Evolutionary conservation across 2,113 vertebrate species (phyloP), one percentile per base, ranked within the genome.

Genomic region (Albula glossodonta): DNA sequence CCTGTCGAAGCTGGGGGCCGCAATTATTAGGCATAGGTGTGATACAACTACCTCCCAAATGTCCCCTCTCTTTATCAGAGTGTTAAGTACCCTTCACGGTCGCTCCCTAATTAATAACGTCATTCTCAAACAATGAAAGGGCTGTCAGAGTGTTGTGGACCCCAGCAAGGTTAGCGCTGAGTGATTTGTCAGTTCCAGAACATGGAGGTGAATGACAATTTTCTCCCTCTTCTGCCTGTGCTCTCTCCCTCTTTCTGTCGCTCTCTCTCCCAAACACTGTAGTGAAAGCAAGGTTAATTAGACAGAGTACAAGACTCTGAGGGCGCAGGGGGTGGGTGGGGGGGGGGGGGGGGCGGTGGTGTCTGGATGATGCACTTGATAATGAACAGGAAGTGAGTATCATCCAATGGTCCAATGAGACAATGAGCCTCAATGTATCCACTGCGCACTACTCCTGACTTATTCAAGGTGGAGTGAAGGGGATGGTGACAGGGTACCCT

Each of bases 1-100:
- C 88, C 88, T 93, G 92, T 92, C 87, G 83, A 88, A 92, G 90
- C 56, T 9, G 88, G 90, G 10, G 88, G 87, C 83, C 80, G 81
- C 78, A 80, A 81, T 87, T 86, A 87, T 87, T 87, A 78, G 60
- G 84, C 89, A 91, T 86, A 91, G 91, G 91, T 90, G 90, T 88
- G 86, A 85, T 86, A 87, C 83, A 86, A 87, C 88, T 89, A 92
- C 88, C 90, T 91, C 91, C 91, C 90, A 83, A 88, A 90, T 88
- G 91, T 89, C 89, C 80, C 52, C 89, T 92, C 91, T 90, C 92
- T 94, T 93, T 92, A 94, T 92, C 91, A 92, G 87, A 91, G 90
- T 90, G 92, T 92, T 93, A 94, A 95, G 93, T 93, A 93, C 91
- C 90, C 92, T 94, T 94, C 92, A 93, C 85, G 90, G 89, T 91